Evolutionary conservation across 2,113 vertebrate species (phyloP).

Genomic region (Guaruba guarouba): DNA sequence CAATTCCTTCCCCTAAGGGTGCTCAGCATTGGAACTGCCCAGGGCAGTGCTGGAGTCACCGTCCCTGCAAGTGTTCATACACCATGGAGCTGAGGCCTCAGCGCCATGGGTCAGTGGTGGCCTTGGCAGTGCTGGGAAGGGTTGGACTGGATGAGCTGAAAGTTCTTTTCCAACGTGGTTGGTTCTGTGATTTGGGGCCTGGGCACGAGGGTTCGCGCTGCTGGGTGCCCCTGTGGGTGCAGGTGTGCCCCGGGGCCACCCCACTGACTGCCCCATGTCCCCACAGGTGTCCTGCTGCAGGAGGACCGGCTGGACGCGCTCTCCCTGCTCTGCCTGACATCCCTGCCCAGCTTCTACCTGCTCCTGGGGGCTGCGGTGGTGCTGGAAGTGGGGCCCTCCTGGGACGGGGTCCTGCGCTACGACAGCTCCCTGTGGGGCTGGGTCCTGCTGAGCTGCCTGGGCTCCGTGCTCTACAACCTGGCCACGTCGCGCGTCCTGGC

Average conservation of each 20-base stretch:
- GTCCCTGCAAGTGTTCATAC: too few relatives aligned
- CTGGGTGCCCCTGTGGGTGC: fast-evolving
- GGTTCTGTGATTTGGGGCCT: not conserved
- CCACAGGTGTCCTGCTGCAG: conserved; percentile 88
- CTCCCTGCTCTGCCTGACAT: conserved; percentile 90
- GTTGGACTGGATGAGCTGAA: not conserved
- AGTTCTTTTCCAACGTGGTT: not conserved
- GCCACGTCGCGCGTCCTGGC: conserved; percentile 92
- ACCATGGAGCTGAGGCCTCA: too few relatives aligned
- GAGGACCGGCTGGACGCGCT: conserved; percentile 90
- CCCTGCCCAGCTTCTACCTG: conserved; percentile 94
- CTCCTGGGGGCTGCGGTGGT: conserved; percentile 83
- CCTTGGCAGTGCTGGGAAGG: too few relatives aligned
- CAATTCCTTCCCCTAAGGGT: too few relatives aligned
- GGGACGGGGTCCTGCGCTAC: conserved; percentile 75
- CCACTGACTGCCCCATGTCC: not conserved
- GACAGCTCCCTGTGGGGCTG: conserved; percentile 87
- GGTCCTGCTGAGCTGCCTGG: conserved; percentile 91
- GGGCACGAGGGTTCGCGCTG: fast-evolving
- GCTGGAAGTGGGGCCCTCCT: conserved; percentile 84
- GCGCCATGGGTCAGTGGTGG: too few relatives aligned
- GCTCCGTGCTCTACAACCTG: conserved; percentile 95
- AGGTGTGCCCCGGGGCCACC: not conserved
- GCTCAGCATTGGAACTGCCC: too few relatives aligned
- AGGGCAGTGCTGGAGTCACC: too few relatives aligned